A percentile compares a stretch with the other conserved stretches of the same genome.
phyloP scores from a whole-genome alignment of 2,113 vertebrate species.

The Lepisosteus osseus region DNA sequence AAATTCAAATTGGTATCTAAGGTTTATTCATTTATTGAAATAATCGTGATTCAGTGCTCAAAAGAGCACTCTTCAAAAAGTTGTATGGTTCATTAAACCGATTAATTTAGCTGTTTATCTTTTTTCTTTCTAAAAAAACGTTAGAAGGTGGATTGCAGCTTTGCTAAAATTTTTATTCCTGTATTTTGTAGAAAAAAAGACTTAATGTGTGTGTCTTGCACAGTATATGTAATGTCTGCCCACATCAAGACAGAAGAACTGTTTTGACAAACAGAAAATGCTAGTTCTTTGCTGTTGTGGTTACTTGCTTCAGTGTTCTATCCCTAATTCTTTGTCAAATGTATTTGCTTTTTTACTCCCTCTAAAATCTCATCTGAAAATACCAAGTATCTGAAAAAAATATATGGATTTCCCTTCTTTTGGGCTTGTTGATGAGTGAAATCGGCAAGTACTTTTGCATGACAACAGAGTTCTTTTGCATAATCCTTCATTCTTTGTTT shows the following conservation, averaged over 20 bases:
- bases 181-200: too few species aligned
- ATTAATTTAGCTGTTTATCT: too few species aligned
- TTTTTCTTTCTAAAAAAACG: not conserved
- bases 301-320: too few species aligned
- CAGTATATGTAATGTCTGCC: too few species aligned
- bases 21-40: not conserved
- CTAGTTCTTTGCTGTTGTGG: too few species aligned
- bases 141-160: not conserved
- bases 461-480: constrained; percentile 14
- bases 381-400: constrained; percentile 9
- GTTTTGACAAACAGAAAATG: too few species aligned
- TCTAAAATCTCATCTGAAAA: too few species aligned
- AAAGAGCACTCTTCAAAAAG: not conserved
- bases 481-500: constrained; percentile 7
- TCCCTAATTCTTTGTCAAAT: too few species aligned
- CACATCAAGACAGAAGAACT: too few species aligned
- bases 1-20: not conserved
- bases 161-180: not conserved
- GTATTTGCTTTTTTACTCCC: too few species aligned
- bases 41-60: not conserved
- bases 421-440: constrained; percentile 17
- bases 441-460: constrained; percentile 15
- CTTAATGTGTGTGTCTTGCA: too few species aligned
- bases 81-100: too few species aligned
- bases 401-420: constrained; percentile 20